These are phyloP conservation scores for Phenganax stokvisi DNA, from an alignment of 92 coral and sea anemone species.

Conservation along the genomic window DNA sequence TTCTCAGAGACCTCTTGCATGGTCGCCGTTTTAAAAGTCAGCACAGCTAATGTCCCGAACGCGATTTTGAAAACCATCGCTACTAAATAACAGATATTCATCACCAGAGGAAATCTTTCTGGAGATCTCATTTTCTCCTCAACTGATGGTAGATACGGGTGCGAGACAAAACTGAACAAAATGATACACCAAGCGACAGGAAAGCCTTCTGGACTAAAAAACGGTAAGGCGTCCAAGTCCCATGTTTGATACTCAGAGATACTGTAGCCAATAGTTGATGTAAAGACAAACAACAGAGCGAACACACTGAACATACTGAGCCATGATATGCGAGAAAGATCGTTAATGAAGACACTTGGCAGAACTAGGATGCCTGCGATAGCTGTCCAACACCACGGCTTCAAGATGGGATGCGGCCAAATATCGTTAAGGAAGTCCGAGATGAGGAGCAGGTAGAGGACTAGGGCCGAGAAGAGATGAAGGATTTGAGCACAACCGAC, in stretches of 20 bases:
- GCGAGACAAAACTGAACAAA: constrained; percentile 90
- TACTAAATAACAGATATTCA: constrained; percentile 77
- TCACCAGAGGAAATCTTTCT: constrained; percentile 70
- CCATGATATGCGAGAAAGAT: constrained; percentile 85
- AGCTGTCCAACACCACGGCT: constrained; percentile 69
- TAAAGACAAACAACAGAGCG: constrained; percentile 73
- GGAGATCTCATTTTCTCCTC: constrained; percentile 90
- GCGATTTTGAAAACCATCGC: constrained; percentile 69
- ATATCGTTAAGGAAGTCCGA: constrained; percentile 97
- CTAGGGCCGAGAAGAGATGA: constrained; percentile 95
- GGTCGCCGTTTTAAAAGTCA: constrained; percentile 74
- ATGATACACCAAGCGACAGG: constrained; percentile 98
- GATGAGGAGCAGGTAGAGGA: constrained; percentile 84
- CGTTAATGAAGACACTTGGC: constrained; percentile 84
- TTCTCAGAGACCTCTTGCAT: constrained; percentile 97
- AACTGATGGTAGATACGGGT: constrained; percentile 82
- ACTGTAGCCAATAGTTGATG: constrained; percentile 80
- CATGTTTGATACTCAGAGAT: constrained; percentile 71
- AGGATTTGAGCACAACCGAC: constrained; percentile 83
- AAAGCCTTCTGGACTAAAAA: constrained; percentile 77
- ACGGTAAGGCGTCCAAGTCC: constrained; percentile 73
- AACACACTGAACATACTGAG: constrained; percentile 99
- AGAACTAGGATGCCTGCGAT: constrained; percentile 79
- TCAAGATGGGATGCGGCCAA: constrained; percentile 64
- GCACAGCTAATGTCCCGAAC: constrained; percentile 77